Evolutionary conservation across 2,113 vertebrate genomes (phyloP).

Genomic region (Nothocercus julius): DNA sequence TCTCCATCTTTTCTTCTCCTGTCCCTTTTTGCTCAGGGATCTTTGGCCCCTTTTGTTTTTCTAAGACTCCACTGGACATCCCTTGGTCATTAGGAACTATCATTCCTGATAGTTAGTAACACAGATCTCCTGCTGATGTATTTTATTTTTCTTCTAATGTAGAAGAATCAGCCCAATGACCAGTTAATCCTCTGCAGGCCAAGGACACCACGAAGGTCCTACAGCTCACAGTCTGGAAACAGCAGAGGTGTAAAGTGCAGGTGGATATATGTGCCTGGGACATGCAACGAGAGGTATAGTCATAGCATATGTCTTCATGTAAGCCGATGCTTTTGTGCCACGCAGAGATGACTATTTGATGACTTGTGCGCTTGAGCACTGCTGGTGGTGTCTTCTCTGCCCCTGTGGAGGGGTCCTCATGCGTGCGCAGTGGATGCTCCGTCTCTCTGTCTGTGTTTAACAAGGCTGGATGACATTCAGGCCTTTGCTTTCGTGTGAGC

Average conservation of each 20-base stretch:
- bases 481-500: not conserved
- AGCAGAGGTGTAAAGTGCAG: not conserved
- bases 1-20: not conserved
- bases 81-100: too few relatives aligned
- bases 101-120: not conserved
- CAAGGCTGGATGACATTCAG: not conserved
- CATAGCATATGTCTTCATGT: not conserved
- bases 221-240: not conserved
- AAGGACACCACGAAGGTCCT: accelerated
- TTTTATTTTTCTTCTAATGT: not conserved
- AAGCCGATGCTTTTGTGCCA: not conserved
- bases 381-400: not conserved
- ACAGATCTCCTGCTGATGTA: not conserved
- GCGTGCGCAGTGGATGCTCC: not conserved
- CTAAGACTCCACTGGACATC: not conserved
- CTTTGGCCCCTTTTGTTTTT: not conserved
- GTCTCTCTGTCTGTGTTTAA: not conserved
- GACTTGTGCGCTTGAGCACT: accelerated
- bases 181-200: not conserved
- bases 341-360: not conserved
- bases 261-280: not conserved
- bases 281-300: not conserved
- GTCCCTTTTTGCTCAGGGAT: not conserved
- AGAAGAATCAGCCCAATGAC: not conserved
- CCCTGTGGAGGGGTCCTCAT: accelerated